phyloP scores from a whole-genome alignment of 1,140 invertebrate genomes.

The Leptinotarsa undecemlineata region DNA sequence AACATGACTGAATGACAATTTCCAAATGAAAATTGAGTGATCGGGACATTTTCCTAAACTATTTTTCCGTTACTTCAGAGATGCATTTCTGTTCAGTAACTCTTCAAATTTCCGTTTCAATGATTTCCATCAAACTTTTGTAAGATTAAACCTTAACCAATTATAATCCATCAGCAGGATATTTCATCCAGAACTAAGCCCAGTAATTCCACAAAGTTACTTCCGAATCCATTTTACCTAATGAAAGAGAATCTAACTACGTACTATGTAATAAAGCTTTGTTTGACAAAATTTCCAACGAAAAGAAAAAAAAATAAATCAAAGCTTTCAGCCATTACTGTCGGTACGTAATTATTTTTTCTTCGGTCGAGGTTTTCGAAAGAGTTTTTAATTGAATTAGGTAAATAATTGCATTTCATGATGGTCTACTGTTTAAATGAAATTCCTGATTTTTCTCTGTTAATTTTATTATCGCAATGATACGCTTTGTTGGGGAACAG shows the following conservation, averaged over 20 bases:
- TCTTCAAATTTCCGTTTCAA: not conserved
- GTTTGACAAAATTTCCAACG: slow-evolving; percentile 17
- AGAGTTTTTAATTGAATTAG: slow-evolving; percentile 22
- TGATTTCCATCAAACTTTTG: not conserved
- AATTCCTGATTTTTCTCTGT: slow-evolving; percentile 4
- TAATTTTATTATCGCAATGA: not conserved
- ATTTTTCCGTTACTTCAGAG: too few species aligned
- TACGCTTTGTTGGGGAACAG: not conserved
- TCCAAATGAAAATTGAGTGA: too few species aligned
- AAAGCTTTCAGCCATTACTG: slow-evolving; percentile 5
- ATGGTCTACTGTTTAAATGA: slow-evolving; percentile 20
- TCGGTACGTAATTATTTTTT: slow-evolving; percentile 20
- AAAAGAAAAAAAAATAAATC: slow-evolving; percentile 14
- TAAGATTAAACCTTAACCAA: not conserved
- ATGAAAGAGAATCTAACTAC: slow-evolving; percentile 10
- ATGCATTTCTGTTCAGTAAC: too few species aligned
- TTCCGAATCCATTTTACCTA: slow-evolving; percentile 17
- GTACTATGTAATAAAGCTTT: slow-evolving; percentile 16
- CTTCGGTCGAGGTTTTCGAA: slow-evolving; percentile 3
- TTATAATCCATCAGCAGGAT: not conserved
- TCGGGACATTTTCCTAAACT: too few species aligned
- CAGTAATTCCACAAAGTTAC: not conserved
- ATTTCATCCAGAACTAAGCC: slow-evolving; percentile 19
- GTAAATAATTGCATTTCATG: slow-evolving; percentile 21
- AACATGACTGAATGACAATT: too few species aligned